phyloP scores from a whole-genome alignment of 2,113 vertebrate genomes.

The Rhynchomys soricoides region DNA sequence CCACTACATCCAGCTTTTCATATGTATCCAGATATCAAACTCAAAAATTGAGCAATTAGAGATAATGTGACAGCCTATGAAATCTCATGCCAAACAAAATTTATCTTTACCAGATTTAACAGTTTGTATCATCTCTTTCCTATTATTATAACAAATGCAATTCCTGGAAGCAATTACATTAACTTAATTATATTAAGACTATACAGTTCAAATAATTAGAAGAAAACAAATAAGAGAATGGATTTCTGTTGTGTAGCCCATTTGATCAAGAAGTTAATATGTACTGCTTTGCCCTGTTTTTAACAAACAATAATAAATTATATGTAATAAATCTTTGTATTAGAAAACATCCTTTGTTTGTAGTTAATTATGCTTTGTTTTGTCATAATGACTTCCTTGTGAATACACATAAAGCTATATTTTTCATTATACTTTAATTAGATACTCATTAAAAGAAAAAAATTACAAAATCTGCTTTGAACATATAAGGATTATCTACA shows the following conservation, averaged over 20 bases:
- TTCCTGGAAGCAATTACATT: conserved; percentile 1
- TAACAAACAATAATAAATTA: conserved; percentile 49
- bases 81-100: background rate
- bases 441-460: conserved; percentile 81
- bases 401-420: conserved; percentile 82
- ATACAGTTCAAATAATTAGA: background rate
- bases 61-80: background rate
- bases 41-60: background rate
- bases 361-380: conserved; percentile 79
- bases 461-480: conserved; percentile 79
- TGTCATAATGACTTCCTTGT: conserved; percentile 74
- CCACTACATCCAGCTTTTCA: background rate
- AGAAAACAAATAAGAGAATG: background rate
- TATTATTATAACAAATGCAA: conserved; percentile 40
- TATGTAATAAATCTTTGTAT: conserved; percentile 54
- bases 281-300: conserved; percentile 36
- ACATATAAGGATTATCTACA: conserved; percentile 78
- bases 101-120: background rate
- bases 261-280: conserved; percentile 48
- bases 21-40: background rate
- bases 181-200: conserved; percentile 59
- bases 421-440: conserved; percentile 84
- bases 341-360: conserved; percentile 54
- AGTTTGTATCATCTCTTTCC: background rate
- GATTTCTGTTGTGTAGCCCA: background rate